Evolutionary conservation across 1,140 invertebrate genomes (phyloP).

Genomic region (Macrosteles quadrilineatus): DNA sequence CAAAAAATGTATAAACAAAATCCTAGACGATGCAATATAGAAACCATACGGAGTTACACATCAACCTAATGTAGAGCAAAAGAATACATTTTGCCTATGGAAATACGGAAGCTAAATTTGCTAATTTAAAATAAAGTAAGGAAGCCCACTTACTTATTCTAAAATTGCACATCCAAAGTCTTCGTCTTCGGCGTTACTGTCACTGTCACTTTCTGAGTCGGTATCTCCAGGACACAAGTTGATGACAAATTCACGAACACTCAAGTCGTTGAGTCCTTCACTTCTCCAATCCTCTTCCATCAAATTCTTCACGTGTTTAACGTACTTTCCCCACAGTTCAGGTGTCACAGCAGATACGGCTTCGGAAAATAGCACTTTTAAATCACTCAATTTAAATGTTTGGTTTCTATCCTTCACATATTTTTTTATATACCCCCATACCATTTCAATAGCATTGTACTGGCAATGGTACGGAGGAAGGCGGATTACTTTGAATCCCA

Average conservation of each 20-base stretch:
- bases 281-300: neutral
- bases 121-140: too few relatives aligned
- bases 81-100: too few relatives aligned
- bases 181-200: too few relatives aligned
- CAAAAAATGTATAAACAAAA: too few relatives aligned
- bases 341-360: neutral
- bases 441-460: slow-evolving; percentile 17
- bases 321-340: neutral
- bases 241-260: neutral
- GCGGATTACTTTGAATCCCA: neutral
- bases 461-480: slow-evolving; percentile 6
- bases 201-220: neutral
- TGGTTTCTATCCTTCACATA: slow-evolving; percentile 2
- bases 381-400: neutral
- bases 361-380: slow-evolving; percentile 3
- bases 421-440: slow-evolving; percentile 10
- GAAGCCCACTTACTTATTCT: neutral
- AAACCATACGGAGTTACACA: too few relatives aligned
- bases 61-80: too few relatives aligned
- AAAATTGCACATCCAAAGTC: neutral
- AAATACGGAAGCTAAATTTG: too few relatives aligned
- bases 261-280: neutral
- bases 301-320: neutral
- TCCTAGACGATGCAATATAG: too few relatives aligned
- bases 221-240: slow-evolving; percentile 4